phyloP scores from a whole-genome alignment of 2,888 invertebrate genomes.

The Chouioia cunea region DNA sequence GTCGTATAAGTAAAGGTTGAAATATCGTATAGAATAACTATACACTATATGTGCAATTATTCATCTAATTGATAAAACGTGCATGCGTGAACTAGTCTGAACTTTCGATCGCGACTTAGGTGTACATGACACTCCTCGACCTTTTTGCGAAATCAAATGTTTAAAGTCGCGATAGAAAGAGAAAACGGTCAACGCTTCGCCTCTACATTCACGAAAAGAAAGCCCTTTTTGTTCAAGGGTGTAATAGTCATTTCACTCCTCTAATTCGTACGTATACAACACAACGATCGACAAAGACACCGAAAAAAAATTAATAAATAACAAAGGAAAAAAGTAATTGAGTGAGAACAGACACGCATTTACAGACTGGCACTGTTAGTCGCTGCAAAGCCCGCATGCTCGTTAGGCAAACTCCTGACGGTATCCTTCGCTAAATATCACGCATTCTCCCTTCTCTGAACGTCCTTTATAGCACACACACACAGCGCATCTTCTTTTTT shows the following conservation, averaged over 20 bases:
- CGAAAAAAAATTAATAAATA: constrained; percentile 1
- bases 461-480: constrained; percentile 16
- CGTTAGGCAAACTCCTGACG: constrained; percentile 66
- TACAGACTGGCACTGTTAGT: constrained; percentile 62
- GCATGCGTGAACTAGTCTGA: too few species aligned
- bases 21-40: too few species aligned
- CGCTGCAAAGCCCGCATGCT: constrained; percentile 69
- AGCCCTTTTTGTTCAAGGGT: too few species aligned
- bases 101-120: too few species aligned
- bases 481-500: constrained; percentile 19
- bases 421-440: constrained; percentile 48
- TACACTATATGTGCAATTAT: too few species aligned
- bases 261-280: constrained; percentile 6
- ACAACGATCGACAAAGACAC: not conserved
- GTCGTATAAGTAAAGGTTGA: too few species aligned
- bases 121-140: too few species aligned
- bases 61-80: too few species aligned
- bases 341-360: constrained; percentile 22
- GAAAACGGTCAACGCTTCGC: too few species aligned
- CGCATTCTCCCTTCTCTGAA: constrained; percentile 48
- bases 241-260: constrained; percentile 8
- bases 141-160: too few species aligned
- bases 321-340: constrained; percentile 10
- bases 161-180: too few species aligned
- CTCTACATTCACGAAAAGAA: too few species aligned